These are phyloP conservation scores for Natrix natrix DNA, from an alignment of 2,797 vertebrate genomes.

Conservation along the genomic window DNA sequence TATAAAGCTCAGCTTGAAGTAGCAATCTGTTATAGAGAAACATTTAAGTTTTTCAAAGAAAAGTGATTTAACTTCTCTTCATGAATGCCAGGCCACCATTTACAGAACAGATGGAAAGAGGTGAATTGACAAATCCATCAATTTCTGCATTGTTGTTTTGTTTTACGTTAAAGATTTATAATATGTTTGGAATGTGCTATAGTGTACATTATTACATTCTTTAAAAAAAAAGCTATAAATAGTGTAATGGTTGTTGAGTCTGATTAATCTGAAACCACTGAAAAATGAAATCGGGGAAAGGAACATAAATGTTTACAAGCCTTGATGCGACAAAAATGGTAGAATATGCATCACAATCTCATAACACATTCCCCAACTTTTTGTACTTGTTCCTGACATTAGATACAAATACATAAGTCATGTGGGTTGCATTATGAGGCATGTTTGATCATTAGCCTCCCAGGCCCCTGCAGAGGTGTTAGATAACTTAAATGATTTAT, in stretches of 20 bases:
- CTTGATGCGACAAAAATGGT: background rate
- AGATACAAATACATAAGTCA: background rate
- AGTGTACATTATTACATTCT: background rate
- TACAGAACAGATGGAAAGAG: slow-evolving; percentile 12
- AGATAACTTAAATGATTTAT: background rate
- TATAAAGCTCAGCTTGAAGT: slow-evolving; percentile 4
- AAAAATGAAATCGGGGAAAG: background rate
- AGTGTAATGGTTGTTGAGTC: background rate
- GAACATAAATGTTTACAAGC: background rate
- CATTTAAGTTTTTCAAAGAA: slow-evolving; percentile 31
- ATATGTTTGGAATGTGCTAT: background rate
- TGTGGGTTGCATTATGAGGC: background rate
- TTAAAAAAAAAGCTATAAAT: slow-evolving; percentile 11
- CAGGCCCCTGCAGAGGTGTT: background rate
- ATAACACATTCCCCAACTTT: background rate
- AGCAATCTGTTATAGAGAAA: slow-evolving; percentile 18
- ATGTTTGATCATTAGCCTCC: background rate
- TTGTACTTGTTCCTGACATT: background rate
- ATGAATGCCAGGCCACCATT: slow-evolving; percentile 10
- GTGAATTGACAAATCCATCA: slow-evolving; percentile 17
- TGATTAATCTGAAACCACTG: background rate
- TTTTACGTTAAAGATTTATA: slow-evolving; percentile 8
- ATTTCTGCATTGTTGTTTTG: background rate
- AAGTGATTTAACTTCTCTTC: background rate
- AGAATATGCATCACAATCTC: background rate